These are phyloP conservation scores for Diachasmimorpha longicaudata DNA, from an alignment of 1,140 invertebrate species.

Conservation along the genomic window DNA sequence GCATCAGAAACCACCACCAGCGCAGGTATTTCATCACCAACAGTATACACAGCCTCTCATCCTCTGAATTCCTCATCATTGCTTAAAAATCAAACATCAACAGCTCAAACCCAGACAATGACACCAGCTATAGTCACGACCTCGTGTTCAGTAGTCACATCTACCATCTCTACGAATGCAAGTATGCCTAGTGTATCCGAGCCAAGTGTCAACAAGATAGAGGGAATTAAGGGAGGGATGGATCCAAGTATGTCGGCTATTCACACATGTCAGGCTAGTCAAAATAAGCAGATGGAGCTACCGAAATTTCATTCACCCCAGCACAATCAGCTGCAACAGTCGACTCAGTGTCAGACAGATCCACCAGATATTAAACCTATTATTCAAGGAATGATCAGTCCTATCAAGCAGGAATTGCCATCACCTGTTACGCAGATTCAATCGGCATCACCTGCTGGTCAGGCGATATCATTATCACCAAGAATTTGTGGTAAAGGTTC, in stretches of 20 bases:
- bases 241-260: neutral
- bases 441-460: conserved; percentile 43
- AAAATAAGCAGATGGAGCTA: conserved; percentile 23
- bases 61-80: conserved; percentile 31
- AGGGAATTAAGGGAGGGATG: neutral
- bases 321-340: conserved; percentile 41
- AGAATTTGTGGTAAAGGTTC: conserved; percentile 34
- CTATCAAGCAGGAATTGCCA: conserved; percentile 51
- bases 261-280: neutral
- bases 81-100: conserved; percentile 56
- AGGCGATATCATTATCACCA: conserved; percentile 45
- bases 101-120: conserved; percentile 55
- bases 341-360: conserved; percentile 56
- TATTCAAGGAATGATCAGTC: conserved; percentile 41
- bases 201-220: neutral
- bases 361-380: conserved; percentile 49
- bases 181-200: neutral
- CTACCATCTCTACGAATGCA: neutral
- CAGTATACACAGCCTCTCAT: conserved; percentile 37
- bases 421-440: conserved; percentile 49
- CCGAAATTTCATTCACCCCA: conserved; percentile 30
- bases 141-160: neutral
- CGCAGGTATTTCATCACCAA: conserved; percentile 41
- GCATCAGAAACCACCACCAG: conserved; percentile 43
- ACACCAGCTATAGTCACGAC: conserved; percentile 36